Conservation (phyloP, 2,113 vertebrate species). For the Numenius arquata region DNA sequence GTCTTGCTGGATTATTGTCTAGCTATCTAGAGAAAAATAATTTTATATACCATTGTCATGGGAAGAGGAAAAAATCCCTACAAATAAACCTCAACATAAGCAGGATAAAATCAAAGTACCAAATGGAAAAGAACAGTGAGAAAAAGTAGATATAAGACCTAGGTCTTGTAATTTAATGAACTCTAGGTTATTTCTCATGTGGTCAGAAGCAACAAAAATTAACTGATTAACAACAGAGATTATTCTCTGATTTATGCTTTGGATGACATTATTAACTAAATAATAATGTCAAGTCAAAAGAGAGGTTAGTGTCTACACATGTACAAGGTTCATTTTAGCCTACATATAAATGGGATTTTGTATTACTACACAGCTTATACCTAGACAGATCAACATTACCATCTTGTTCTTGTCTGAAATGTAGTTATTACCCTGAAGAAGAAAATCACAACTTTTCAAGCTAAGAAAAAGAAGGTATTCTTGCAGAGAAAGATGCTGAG, state of each 20-base stretch:
- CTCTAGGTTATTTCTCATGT: background rate
- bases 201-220: background rate
- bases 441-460: background rate
- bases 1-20: background rate
- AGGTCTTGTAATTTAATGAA: background rate
- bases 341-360: background rate
- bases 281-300: background rate
- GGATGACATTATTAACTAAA: background rate
- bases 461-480: background rate
- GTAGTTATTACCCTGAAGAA: background rate
- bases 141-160: background rate
- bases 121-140: background rate
- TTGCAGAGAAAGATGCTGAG: background rate
- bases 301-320: background rate
- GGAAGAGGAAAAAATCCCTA: accelerated
- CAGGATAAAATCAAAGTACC: background rate
- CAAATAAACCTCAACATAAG: background rate
- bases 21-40: background rate
- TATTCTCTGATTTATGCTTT: background rate
- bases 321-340: background rate
- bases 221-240: background rate
- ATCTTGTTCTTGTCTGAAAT: background rate
- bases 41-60: background rate
- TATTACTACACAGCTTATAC: background rate
- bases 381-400: background rate